Percentiles rank a stretch among this genome's conserved stretches.
Evolutionary conservation across 2,797 vertebrate genomes (phyloP).

Genomic region (Moxostoma hubbsi): DNA sequence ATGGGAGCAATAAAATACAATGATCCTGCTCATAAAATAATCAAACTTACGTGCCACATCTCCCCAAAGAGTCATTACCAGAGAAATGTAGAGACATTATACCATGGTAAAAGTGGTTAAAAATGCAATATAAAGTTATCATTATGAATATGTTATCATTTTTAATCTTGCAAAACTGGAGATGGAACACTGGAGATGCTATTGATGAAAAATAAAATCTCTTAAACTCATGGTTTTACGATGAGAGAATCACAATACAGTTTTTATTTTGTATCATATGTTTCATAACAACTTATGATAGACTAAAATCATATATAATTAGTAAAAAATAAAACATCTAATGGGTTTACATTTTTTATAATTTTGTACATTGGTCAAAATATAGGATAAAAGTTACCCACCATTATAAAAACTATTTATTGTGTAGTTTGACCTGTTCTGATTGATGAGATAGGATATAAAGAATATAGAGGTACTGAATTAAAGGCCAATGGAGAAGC

Average conservation of each 20-base stretch:
- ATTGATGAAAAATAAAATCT: constrained; percentile 24
- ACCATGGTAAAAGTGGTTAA: constrained; percentile 67
- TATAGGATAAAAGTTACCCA: neutral
- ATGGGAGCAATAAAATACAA: constrained; percentile 91
- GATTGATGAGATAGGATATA: constrained; percentile 30
- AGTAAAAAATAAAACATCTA: no score
- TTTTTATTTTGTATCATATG: constrained; percentile 13
- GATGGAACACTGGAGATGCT: constrained; percentile 2
- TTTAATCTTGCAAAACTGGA: constrained; percentile 19
- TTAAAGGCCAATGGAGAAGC: constrained; percentile 24
- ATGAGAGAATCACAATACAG: constrained; percentile 13
- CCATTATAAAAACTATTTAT: constrained; percentile 26
- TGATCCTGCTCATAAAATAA: constrained; percentile 84
- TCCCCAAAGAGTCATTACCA: constrained; percentile 80
- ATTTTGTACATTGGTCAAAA: neutral
- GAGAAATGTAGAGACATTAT: constrained; percentile 62
- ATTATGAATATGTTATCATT: constrained; percentile 32
- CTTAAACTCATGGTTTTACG: constrained; percentile 20
- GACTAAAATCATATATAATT: neutral
- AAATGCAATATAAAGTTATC: constrained; percentile 44
- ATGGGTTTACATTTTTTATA: no score
- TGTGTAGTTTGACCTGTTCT: neutral
- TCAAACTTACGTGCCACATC: constrained; percentile 77
- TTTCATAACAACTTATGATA: neutral
- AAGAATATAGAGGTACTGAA: constrained; percentile 28